Evolutionary conservation across 1,140 invertebrate species (phyloP).

Genomic region (Listronotus oregonensis): DNA sequence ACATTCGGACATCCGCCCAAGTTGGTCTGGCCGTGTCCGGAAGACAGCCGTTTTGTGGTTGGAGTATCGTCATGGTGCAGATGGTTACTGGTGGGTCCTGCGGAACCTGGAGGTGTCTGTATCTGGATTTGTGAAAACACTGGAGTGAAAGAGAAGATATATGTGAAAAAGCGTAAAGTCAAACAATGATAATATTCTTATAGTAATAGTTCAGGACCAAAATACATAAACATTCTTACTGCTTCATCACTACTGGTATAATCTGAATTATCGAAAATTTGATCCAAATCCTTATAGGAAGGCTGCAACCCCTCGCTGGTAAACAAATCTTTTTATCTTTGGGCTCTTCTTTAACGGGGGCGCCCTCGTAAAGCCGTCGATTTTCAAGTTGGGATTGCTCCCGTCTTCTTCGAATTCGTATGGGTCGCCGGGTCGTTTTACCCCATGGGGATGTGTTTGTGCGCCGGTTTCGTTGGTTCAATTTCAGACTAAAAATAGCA

Average conservation of each 20-base stretch:
- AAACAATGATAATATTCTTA: no score
- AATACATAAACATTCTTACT: conserved; percentile 47
- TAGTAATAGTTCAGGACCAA: no score
- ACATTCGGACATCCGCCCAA: conserved; percentile 54
- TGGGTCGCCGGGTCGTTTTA: conserved; percentile 64
- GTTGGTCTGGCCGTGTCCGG: conserved; percentile 53
- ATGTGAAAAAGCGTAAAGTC: no score
- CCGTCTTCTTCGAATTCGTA: conserved; percentile 73
- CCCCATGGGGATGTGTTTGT: conserved; percentile 51
- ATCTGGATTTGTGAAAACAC: conserved; percentile 67
- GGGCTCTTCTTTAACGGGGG: conserved; percentile 58
- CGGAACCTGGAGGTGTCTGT: conserved; percentile 82
- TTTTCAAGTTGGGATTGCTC: conserved; percentile 47
- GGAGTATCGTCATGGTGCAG: conserved; percentile 60
- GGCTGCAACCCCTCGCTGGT: conserved; percentile 85
- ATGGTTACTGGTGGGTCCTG: conserved; percentile 64
- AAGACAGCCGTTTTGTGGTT: conserved; percentile 52
- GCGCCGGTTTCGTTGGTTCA: conserved; percentile 12
- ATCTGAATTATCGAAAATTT: conserved; percentile 90
- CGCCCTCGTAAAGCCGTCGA: conserved; percentile 57
- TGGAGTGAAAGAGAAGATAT: conserved; percentile 32
- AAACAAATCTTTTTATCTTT: conserved; percentile 70
- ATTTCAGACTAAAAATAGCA: conserved; percentile 12
- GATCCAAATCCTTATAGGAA: conserved; percentile 86
- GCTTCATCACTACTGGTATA: conserved; percentile 85